Base-by-base conservation (phyloP, 2,797 vertebrate species). In the Oryzias dopingdopingensis region DNA sequence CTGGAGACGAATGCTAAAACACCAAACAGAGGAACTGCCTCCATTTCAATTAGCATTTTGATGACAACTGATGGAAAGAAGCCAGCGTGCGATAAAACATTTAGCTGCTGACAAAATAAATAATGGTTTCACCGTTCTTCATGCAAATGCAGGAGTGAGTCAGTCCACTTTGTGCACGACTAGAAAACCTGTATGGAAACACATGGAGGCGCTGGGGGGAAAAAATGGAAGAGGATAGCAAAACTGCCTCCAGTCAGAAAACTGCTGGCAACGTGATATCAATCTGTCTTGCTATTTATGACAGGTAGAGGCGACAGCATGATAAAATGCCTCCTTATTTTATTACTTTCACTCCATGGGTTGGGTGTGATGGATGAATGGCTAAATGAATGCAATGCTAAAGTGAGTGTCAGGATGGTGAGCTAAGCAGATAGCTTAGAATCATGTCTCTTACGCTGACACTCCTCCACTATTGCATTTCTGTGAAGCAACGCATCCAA, bases 31-130 rank as follows among this genome's bases (percentile, higher is more conserved):
- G 76, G 77, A 83, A 77, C 73, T 12, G 48, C 67, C 73, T 62
- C 75, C 16, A 32, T 82, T 85, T 86, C 72, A 82, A 90, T 91
- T 87, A 87, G 78, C 85, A 89, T 90, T 91, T 88, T 88, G 72
- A 90, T 83, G 79, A 75, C 76, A 74, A 82, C 64, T 61, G 59
- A 69, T 75, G 72, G 62, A 88, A 70, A 73, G 49, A 67, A 57
- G 75, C 72, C 65, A 75, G 61, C 22, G 3, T 7, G 63, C 73
- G 81, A 86, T 77, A 83, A 74, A 86, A 87, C 72, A 84, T 82
- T 81, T 72, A 73, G 77, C 70, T 63, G 61, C 60, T 59, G 62
- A 56, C 68, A 68, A 73, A 37, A 82, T 69, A 58, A 79, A 82
- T 74, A 79, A 82, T 48, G 70, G 72, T 66, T 65, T 68, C 62